These are phyloP conservation scores for Elymnias hypermnestra DNA, from an alignment of 1,140 invertebrate species.

Conservation along the genomic window DNA sequence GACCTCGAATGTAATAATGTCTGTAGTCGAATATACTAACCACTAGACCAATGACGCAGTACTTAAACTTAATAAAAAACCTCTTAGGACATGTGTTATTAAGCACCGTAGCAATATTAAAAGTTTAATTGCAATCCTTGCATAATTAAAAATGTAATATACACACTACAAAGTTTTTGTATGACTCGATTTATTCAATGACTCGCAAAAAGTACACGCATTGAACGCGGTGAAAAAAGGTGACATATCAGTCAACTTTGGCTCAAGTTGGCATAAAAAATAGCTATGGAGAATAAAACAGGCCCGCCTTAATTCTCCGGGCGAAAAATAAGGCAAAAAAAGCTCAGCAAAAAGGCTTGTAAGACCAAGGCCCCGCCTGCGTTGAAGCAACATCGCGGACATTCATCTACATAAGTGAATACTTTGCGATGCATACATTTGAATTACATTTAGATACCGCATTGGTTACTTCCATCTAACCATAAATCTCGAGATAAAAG, in stretches of 20 bases:
- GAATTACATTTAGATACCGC: not conserved
- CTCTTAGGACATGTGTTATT: too few relatives aligned
- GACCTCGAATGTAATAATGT: too few relatives aligned
- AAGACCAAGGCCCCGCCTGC: slow-evolving; percentile 9
- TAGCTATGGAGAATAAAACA: not conserved
- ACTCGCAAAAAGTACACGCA: not conserved
- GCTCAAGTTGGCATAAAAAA: slow-evolving; percentile 10
- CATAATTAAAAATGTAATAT: too few relatives aligned
- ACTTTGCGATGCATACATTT: slow-evolving; percentile 5
- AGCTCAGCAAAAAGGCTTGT: slow-evolving; percentile 4
- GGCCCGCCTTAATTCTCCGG: slow-evolving; percentile 13
- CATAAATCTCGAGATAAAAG: not conserved
- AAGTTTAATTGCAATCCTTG: too few relatives aligned
- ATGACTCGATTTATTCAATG: not conserved
- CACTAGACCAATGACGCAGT: too few relatives aligned
- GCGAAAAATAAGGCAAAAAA: slow-evolving; percentile 5
- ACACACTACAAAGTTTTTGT: not conserved
- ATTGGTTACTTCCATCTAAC: not conserved
- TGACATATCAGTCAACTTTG: slow-evolving; percentile 1
- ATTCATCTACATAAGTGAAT: slow-evolving; percentile 4
- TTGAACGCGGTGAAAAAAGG: not conserved
- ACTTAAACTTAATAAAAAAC: too few relatives aligned
- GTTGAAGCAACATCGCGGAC: not conserved
- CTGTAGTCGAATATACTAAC: too few relatives aligned
- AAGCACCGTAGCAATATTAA: too few relatives aligned